Base-by-base conservation (phyloP, 1,140 invertebrate species). In the Procambarus virginalis region DNA sequence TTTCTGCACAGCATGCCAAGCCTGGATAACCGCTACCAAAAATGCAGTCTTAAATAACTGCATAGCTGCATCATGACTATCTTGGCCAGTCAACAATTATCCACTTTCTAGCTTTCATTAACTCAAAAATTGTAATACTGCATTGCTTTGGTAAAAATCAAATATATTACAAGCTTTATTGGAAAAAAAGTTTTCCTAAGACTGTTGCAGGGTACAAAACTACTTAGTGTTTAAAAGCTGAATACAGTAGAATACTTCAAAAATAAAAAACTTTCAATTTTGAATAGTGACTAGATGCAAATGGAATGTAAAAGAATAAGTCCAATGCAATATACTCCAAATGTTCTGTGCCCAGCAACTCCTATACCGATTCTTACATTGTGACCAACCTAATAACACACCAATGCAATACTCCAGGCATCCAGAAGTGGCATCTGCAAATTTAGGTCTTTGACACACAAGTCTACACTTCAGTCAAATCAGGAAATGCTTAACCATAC, bases 341-440 rank as follows among this genome's bases (percentile, higher is more conserved):
- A 12, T 82, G 49, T 82, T 82, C 68, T 82, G 58, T 82, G 80
- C 80, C 80, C 34, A 82, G 34, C 58, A 68, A 64, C 80, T 68
- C 34, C 55, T 55, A 17, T 17, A 10, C 48, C 22, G 12, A 34
- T 55, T 55, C 68, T 55, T 34, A 58, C 10, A 64, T 46, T 22
- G 2, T 60, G n/a, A 48, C 75, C 34, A 80, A 79, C 55, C 34
- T 70, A 64, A 80, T 20, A 81, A 86, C 75, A 80, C 22, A 80
- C n/a, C 68, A 73, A 75, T 76, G 34, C 51, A 82, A 55, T 64
- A 82, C 76, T 51, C 68, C 68, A 17, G 80, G 75, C 70, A 89
- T 89, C 87, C 87, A 89, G 87, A 89, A 76, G 76, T 68, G 87
- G 87, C 80, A 77, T 73, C 87, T 88, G 78, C 86, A 70, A 88